A percentile compares a stretch with the other conserved stretches of the same genome.
phyloP scores from a whole-genome alignment of 1,140 invertebrate species.

The Apis dorsata region DNA sequence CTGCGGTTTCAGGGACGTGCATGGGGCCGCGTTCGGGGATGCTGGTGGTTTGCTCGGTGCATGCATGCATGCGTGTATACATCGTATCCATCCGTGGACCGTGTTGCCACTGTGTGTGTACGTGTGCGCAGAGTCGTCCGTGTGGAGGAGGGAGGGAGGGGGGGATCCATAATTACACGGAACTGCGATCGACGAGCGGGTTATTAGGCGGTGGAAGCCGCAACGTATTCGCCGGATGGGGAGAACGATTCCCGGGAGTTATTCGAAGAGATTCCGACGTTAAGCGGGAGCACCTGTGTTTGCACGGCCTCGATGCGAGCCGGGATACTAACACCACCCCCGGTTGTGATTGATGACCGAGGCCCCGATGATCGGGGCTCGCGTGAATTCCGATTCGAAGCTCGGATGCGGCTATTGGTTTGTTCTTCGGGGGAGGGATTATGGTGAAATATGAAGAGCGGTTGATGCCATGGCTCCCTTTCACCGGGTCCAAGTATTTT shows the following conservation, averaged over 20 bases:
- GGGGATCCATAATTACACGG: conserved; percentile 61
- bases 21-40: conserved; percentile 44
- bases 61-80: not conserved
- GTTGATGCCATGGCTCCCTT: no score
- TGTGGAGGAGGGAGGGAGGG: conserved; percentile 33
- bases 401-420: not conserved
- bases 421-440: not conserved
- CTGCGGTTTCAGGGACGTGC: conserved; percentile 54
- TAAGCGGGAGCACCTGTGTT: conserved; percentile 25
- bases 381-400: not conserved
- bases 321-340: no score
- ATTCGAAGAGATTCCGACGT: conserved; percentile 42
- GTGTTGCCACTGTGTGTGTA: not conserved
- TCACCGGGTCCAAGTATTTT: no score
- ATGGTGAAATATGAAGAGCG: not conserved
- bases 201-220: conserved; percentile 63
- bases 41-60: not conserved
- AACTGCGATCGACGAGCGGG: conserved; percentile 61
- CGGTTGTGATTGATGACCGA: conserved; percentile 23
- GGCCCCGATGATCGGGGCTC: not conserved
- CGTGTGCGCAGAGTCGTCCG: conserved; percentile 27
- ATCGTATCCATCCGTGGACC: not conserved
- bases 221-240: conserved; percentile 24
- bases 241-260: conserved; percentile 25
- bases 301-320: not conserved